Percentiles rank a stretch among this genome's conserved stretches.
Evolutionary conservation across 2,113 vertebrate species (phyloP).

Genomic region (Periophthalmus modestus): DNA sequence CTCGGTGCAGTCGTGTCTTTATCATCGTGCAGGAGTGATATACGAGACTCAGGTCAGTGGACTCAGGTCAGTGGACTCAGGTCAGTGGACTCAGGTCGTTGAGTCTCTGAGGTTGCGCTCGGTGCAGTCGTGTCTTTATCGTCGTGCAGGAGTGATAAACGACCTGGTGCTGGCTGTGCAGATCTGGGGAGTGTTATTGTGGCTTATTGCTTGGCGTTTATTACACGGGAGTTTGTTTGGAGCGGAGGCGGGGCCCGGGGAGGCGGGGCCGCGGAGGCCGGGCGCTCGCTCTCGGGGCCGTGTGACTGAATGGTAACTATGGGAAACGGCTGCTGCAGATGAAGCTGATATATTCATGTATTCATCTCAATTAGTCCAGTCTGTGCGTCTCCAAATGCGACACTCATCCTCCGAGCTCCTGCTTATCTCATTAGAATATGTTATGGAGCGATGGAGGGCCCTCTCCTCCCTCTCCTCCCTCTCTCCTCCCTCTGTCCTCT

Average conservation of each 20-base stretch:
- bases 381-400: conserved; percentile 60
- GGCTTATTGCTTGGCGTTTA: conserved; percentile 77
- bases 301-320: conserved; percentile 69
- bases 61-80: too few species aligned
- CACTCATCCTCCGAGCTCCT: conserved; percentile 59
- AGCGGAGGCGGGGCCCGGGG: conserved; percentile 12
- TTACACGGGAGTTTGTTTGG: conserved; percentile 75
- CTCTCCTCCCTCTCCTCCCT: conserved; percentile 2
- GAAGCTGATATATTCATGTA: conserved; percentile 76
- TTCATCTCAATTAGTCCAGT: conserved; percentile 76
- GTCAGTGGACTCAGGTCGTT: too few species aligned
- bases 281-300: conserved; percentile 55
- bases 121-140: too few species aligned
- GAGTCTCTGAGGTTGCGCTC: too few species aligned
- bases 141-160: too few species aligned
- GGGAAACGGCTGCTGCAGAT: conserved; percentile 67
- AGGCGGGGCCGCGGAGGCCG: background rate
- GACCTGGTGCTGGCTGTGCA: conserved; percentile 73
- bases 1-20: too few species aligned
- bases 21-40: conserved; percentile 70
- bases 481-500: conserved; percentile 13
- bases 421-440: conserved; percentile 74
- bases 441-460: conserved; percentile 42
- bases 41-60: too few species aligned
- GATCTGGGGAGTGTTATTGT: conserved; percentile 71